Percentiles rank a stretch among this genome's conserved stretches.
phyloP scores from a whole-genome alignment of 2,888 invertebrate species.

The Watsonalla binaria region DNA sequence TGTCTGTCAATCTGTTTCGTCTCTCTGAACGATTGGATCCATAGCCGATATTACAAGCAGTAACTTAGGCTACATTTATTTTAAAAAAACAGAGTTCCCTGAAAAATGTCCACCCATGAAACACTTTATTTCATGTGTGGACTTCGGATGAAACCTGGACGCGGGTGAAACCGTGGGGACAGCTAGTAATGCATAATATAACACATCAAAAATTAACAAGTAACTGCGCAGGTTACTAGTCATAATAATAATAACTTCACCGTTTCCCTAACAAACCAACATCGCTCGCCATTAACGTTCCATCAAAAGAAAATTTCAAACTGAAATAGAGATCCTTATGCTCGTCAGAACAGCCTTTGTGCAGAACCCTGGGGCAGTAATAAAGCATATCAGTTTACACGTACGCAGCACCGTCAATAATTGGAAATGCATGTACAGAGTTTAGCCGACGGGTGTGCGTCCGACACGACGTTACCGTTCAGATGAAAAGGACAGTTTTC shows the following conservation, averaged over 20 bases:
- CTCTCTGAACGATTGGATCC: too few species aligned
- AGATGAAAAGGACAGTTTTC: background rate
- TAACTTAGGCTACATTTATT: too few species aligned
- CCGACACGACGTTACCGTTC: slow-evolving; percentile 10
- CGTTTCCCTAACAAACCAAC: background rate
- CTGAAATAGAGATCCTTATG: slow-evolving; percentile 3
- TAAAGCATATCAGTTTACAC: slow-evolving; percentile 41
- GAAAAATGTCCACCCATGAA: too few species aligned
- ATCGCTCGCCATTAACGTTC: background rate
- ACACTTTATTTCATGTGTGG: too few species aligned
- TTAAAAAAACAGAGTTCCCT: too few species aligned
- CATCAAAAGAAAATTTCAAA: background rate
- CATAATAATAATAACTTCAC: background rate
- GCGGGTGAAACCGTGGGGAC: too few species aligned
- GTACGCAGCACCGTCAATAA: slow-evolving; percentile 39
- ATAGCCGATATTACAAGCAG: too few species aligned
- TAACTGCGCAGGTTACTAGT: too few species aligned
- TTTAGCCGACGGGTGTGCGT: slow-evolving; percentile 12
- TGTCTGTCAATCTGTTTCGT: too few species aligned
- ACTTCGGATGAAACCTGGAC: too few species aligned
- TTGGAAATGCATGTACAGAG: slow-evolving; percentile 50
- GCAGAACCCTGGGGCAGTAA: slow-evolving; percentile 14
- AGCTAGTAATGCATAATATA: too few species aligned
- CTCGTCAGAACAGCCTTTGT: slow-evolving; percentile 8
- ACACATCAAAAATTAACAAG: too few species aligned